Percentiles rank a stretch among this genome's conserved stretches.
Conservation (phyloP, 2,888 invertebrate genomes). For the Caenorhabditis panamensis region DNA sequence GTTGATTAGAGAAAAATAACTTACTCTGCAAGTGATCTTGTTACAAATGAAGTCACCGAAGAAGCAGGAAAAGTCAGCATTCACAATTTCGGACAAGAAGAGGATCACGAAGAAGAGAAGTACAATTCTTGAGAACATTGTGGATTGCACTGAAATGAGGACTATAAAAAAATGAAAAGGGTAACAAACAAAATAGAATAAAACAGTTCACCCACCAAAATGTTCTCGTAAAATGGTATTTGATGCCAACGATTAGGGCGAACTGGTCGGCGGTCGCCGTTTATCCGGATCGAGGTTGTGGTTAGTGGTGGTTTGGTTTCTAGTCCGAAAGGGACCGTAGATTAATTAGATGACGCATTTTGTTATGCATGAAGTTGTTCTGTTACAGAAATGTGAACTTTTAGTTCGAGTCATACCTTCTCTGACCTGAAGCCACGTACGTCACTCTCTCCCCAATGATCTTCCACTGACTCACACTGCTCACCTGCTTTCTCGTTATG, state of each 20-base stretch:
- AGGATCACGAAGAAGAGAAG: constrained; percentile 20
- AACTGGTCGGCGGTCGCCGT: neutral
- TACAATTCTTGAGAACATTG: constrained; percentile 16
- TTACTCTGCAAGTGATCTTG: constrained; percentile 49
- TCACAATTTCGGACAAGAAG: constrained; percentile 20
- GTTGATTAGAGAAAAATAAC: constrained; percentile 20
- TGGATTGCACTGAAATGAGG: neutral
- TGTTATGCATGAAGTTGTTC: too few species aligned
- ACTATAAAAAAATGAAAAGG: neutral
- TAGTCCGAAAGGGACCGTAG: neutral
- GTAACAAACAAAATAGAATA: neutral
- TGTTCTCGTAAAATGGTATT: neutral
- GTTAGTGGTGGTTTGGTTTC: neutral
- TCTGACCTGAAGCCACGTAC: too few species aligned
- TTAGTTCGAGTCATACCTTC: too few species aligned
- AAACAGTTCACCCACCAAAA: neutral
- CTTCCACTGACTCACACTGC: neutral
- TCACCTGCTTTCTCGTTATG: neutral
- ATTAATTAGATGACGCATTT: neutral
- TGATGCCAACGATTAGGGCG: neutral
- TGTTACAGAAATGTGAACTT: too few species aligned
- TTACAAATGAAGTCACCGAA: constrained; percentile 59
- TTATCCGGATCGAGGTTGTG: neutral
- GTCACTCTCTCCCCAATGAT: neutral
- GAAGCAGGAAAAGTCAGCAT: constrained; percentile 61